phyloP scores from a whole-genome alignment of 2,888 invertebrate species.

The Troilus luridus region DNA sequence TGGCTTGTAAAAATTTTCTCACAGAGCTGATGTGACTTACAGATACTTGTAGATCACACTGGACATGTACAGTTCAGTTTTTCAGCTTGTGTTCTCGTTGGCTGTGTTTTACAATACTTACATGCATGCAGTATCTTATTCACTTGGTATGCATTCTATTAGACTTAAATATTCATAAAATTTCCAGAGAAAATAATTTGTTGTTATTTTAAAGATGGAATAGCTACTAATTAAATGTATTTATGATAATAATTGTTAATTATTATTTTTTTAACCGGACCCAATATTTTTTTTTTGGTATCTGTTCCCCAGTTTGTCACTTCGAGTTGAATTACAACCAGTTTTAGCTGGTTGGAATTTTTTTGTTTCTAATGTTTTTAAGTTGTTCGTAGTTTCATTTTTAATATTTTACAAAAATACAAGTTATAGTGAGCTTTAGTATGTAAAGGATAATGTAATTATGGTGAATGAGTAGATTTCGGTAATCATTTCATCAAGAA shows the following conservation, averaged over 20 bases:
- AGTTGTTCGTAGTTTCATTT: no score
- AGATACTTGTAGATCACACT: not conserved
- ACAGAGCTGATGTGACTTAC: not conserved
- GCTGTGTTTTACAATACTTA: slow-evolving; percentile 46
- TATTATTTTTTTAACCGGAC: not conserved
- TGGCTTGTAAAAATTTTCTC: not conserved
- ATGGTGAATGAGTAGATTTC: no score
- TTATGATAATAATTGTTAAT: not conserved
- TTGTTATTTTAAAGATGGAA: slow-evolving; percentile 2
- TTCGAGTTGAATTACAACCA: no score
- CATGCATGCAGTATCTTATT: not conserved
- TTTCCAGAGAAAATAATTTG: not conserved
- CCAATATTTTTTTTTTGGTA: not conserved
- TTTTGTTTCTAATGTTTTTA: no score
- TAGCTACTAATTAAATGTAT: slow-evolving; percentile 30
- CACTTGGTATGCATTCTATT: not conserved
- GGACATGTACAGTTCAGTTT: not conserved
- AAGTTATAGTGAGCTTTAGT: no score
- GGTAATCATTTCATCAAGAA: no score
- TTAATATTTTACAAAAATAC: no score
- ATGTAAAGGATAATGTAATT: no score
- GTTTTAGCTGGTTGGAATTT: no score
- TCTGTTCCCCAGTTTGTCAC: no score
- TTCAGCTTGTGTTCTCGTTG: slow-evolving; percentile 13
- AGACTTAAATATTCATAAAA: not conserved